Evolutionary conservation across 2,113 vertebrate genomes (phyloP).

Genomic region (Pelvicachromis taeniatus): DNA sequence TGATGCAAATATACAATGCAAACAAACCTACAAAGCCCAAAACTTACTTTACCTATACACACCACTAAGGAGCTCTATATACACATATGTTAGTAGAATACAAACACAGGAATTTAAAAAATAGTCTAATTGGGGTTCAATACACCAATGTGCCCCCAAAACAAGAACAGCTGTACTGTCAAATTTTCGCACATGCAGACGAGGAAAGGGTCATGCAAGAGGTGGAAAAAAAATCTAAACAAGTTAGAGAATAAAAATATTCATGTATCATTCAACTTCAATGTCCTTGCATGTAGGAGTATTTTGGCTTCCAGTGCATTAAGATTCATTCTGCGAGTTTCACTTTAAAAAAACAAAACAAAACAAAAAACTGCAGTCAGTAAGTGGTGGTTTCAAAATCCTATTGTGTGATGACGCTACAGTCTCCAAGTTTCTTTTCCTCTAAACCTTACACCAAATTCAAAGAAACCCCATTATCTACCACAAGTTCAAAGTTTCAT

Average conservation of each 20-base stretch:
- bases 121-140: slow-evolving; percentile 23
- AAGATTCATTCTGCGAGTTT: background rate
- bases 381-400: background rate
- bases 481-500: background rate
- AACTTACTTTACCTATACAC: slow-evolving; percentile 59
- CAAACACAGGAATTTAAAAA: slow-evolving; percentile 50
- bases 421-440: background rate
- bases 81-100: slow-evolving; percentile 48
- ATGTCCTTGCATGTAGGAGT: background rate
- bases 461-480: slow-evolving; percentile 22
- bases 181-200: slow-evolving; percentile 60
- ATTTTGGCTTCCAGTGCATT: background rate
- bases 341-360: background rate
- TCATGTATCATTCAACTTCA: slow-evolving; percentile 1
- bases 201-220: slow-evolving; percentile 45
- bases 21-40: slow-evolving; percentile 63
- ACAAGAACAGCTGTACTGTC: slow-evolving; percentile 44
- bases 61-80: slow-evolving; percentile 52
- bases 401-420: background rate
- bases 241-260: background rate
- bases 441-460: background rate
- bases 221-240: slow-evolving; percentile 10
- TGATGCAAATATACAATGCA: slow-evolving; percentile 72
- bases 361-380: background rate
- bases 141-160: slow-evolving; percentile 30